phyloP scores from a whole-genome alignment of 2,797 vertebrate species.

The Bryconaethiops microstoma region DNA sequence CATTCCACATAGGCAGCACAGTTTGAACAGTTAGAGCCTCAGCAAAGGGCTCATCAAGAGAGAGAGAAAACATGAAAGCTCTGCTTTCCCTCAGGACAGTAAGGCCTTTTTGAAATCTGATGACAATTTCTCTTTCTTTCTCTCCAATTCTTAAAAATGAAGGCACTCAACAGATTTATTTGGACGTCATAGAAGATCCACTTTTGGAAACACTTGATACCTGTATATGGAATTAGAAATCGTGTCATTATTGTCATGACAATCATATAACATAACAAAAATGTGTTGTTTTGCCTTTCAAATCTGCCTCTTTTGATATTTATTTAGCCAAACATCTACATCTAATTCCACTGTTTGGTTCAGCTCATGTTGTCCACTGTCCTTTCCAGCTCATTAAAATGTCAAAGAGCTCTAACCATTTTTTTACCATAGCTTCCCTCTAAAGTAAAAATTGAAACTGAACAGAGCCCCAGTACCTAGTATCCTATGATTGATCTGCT shows the following conservation, averaged over 20 bases:
- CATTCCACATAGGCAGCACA: conserved; percentile 5
- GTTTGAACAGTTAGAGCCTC: conserved; percentile 8
- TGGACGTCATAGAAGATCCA: too few species aligned
- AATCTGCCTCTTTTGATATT: too few species aligned
- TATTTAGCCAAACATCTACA: background rate
- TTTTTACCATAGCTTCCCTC: background rate
- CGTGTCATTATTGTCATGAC: too few species aligned
- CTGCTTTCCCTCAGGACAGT: background rate
- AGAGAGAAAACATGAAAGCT: background rate
- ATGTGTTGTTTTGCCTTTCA: too few species aligned
- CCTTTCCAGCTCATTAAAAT: background rate
- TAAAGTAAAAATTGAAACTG: background rate
- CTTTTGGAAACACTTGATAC: background rate
- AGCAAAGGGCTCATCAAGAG: conserved; percentile 1
- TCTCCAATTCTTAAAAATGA: background rate
- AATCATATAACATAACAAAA: too few species aligned
- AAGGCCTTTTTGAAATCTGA: background rate
- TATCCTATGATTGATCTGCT: conserved; percentile 28
- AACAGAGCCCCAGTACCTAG: background rate
- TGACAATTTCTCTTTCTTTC: background rate
- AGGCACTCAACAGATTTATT: background rate
- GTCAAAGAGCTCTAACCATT: background rate
- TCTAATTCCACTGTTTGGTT: background rate
- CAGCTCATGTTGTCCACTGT: background rate
- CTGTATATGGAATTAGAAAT: too few species aligned